These are phyloP conservation scores for Trachemys scripta DNA, from an alignment of 2,113 vertebrate species.

Conservation along the genomic window DNA sequence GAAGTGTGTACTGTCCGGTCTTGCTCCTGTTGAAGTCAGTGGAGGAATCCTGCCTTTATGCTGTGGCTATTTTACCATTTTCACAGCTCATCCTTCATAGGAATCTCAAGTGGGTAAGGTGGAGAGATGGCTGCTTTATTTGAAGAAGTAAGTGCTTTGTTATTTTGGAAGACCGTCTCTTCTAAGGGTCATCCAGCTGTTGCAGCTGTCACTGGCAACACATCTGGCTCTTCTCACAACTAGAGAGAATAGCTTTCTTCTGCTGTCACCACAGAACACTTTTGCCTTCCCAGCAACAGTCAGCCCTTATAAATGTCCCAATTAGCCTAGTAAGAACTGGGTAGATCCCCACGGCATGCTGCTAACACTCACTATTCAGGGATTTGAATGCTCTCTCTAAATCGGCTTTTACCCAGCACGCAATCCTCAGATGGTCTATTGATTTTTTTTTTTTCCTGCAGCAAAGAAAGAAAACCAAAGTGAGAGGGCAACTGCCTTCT, in stretches of 20 bases:
- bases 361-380: constrained; percentile 50
- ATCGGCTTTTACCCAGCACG: neutral
- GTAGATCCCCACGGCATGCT: constrained; percentile 36
- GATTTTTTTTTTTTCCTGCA: constrained; percentile 16
- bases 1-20: neutral
- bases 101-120: rapidly evolving
- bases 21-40: neutral
- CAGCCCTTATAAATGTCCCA: constrained; percentile 22
- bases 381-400: constrained; percentile 59
- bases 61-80: neutral
- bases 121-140: neutral
- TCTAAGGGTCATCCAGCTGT: constrained; percentile 65
- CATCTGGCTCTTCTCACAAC: constrained; percentile 72
- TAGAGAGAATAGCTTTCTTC: constrained; percentile 60
- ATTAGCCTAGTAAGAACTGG: constrained; percentile 40
- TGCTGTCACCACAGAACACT: constrained; percentile 19
- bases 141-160: neutral
- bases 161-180: neutral
- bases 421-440: constrained; percentile 40
- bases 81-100: neutral
- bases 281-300: constrained; percentile 17
- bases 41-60: neutral
- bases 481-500: constrained; percentile 44
- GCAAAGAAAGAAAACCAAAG: neutral
- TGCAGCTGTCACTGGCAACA: constrained; percentile 61